Evolutionary conservation across 2,888 invertebrate species (phyloP).

Genomic region (Sinelater perroti): DNA sequence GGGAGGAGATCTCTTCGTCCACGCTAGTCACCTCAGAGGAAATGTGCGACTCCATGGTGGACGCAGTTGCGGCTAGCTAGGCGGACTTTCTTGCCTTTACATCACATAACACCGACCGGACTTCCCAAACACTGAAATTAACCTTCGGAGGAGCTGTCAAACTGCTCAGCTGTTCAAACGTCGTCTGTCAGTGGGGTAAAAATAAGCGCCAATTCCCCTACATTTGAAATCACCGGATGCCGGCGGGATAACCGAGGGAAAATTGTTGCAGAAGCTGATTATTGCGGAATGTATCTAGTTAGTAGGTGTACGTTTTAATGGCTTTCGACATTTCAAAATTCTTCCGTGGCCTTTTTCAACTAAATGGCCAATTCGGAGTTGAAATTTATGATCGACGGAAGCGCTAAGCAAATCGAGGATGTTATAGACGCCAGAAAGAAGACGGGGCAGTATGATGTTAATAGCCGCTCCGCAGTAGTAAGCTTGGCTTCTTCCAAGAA

Average conservation of each 20-base stretch:
- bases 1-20: constrained; percentile 51
- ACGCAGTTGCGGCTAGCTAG: too few relatives aligned
- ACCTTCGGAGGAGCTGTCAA: constrained; percentile 9
- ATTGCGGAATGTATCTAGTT: background rate
- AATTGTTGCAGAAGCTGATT: too few relatives aligned
- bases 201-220: too few relatives aligned
- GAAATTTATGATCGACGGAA: constrained; percentile 1
- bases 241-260: too few relatives aligned
- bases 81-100: too few relatives aligned
- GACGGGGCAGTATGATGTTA: constrained; percentile 55
- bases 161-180: constrained; percentile 7
- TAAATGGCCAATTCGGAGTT: constrained; percentile 18
- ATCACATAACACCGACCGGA: too few relatives aligned
- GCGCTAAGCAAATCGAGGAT: constrained; percentile 55
- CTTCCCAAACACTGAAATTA: constrained; percentile 6
- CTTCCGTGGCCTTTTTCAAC: background rate
- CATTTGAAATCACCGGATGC: too few relatives aligned
- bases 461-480: constrained; percentile 39
- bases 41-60: constrained; percentile 49
- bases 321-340: background rate
- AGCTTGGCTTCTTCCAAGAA: constrained; percentile 39
- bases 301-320: too few relatives aligned
- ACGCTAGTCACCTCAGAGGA: constrained; percentile 50
- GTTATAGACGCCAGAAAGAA: constrained; percentile 57
- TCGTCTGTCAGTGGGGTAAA: too few relatives aligned